Evolutionary conservation across 2,113 vertebrate species (phyloP).

Genomic region (Platycercus adscitus): DNA sequence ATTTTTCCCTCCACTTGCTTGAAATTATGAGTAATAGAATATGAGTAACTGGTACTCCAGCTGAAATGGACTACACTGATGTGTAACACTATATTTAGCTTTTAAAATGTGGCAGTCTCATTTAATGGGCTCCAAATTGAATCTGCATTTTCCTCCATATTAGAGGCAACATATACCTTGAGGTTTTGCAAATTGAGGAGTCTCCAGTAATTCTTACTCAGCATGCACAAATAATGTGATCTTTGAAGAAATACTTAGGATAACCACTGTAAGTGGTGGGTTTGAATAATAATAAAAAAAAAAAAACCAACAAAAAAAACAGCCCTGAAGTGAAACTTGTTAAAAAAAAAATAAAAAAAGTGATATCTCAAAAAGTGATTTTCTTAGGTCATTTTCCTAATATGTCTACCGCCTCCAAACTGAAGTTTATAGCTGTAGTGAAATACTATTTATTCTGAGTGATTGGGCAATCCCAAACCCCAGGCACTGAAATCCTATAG

Average conservation of each 20-base stretch:
- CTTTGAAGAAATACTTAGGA: background rate
- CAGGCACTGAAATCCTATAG: background rate
- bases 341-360: background rate
- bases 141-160: background rate
- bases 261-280: background rate
- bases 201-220: background rate
- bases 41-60: background rate
- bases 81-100: conserved; percentile 41
- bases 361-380: background rate
- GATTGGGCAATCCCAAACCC: background rate
- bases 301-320: background rate
- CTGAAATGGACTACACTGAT: conserved; percentile 62
- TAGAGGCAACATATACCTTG: background rate
- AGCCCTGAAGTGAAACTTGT: background rate
- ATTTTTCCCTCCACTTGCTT: conserved; percentile 46
- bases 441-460: background rate
- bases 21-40: conserved; percentile 53
- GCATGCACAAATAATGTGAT: background rate
- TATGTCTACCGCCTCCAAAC: background rate
- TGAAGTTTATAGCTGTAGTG: background rate
- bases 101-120: conserved; percentile 26
- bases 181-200: background rate
- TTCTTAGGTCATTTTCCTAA: background rate
- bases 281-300: background rate
- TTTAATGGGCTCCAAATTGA: conserved; percentile 23